Percentiles rank a stretch among this genome's conserved stretches.
Evolutionary conservation across 2,888 invertebrate genomes (phyloP).

Genomic region (Ptychoptera albimana): DNA sequence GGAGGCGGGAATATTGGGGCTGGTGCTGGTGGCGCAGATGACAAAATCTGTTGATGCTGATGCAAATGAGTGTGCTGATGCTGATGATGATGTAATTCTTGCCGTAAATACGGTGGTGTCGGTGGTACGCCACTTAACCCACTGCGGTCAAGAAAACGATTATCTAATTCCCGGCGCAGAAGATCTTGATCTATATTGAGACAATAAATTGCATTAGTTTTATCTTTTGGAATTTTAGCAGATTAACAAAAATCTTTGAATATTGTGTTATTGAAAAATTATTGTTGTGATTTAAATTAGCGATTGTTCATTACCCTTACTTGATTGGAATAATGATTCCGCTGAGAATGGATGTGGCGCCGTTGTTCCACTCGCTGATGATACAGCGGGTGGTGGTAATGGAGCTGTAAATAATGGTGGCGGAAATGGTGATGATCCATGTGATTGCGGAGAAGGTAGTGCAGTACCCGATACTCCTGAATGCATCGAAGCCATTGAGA

Average conservation of each 20-base stretch:
- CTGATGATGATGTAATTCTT: constrained; percentile 86
- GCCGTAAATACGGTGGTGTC: constrained; percentile 45
- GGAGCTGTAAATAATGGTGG: constrained; percentile 54
- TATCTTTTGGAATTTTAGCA: background rate
- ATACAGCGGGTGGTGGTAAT: constrained; percentile 32
- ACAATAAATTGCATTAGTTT: background rate
- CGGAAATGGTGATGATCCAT: constrained; percentile 30
- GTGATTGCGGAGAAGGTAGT: constrained; percentile 35
- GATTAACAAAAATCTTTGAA: background rate
- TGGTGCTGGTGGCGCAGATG: constrained; percentile 40
- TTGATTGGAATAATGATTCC: constrained; percentile 73
- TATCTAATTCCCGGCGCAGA: constrained; percentile 77
- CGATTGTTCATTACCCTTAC: constrained; percentile 37
- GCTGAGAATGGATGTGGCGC: constrained; percentile 78
- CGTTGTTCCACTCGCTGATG: constrained; percentile 23
- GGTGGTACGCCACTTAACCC: constrained; percentile 39
- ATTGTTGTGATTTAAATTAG: background rate
- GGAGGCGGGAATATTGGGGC: constrained; percentile 40
- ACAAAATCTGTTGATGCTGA: constrained; percentile 61
- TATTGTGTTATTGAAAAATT: background rate
- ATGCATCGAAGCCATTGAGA: constrained; percentile 13
- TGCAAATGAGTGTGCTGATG: constrained; percentile 86
- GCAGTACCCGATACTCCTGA: constrained; percentile 36
- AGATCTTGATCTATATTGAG: constrained; percentile 54
- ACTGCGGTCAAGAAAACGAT: constrained; percentile 75